phyloP scores from a whole-genome alignment of 1,140 invertebrate species.

The Bombus terrestris region DNA sequence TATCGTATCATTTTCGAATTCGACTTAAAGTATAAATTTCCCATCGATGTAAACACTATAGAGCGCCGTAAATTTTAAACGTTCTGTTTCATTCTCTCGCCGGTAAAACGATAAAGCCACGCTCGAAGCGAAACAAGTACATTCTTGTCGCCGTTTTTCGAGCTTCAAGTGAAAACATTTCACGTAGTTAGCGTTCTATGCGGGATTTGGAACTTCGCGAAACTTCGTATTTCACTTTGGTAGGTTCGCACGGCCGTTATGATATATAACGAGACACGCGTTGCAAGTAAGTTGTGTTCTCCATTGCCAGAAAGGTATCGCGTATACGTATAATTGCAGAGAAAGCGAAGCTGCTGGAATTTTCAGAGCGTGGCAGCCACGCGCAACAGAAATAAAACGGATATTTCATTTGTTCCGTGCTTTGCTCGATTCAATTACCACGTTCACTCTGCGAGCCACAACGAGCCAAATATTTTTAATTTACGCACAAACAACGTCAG shows the following conservation, averaged over 20 bases:
- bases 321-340: neutral
- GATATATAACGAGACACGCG: neutral
- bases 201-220: neutral
- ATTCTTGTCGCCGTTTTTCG: constrained; percentile 8
- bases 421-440: constrained; percentile 1
- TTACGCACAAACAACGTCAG: no score
- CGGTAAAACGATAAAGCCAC: neutral
- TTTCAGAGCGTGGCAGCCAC: neutral
- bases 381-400: neutral
- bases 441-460: neutral
- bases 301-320: neutral
- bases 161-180: neutral
- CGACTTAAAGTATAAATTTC: neutral
- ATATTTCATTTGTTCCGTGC: neutral
- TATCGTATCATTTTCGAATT: neutral
- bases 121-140: neutral
- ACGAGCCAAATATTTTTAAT: neutral
- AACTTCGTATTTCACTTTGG: constrained; percentile 2
- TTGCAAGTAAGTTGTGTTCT: neutral
- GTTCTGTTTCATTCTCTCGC: neutral
- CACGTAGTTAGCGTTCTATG: neutral
- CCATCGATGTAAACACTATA: neutral
- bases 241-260: constrained; percentile 6
- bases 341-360: neutral
- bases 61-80: neutral